Conservation (phyloP, 2,888 invertebrate species). For the Hyppa rectilinea region DNA sequence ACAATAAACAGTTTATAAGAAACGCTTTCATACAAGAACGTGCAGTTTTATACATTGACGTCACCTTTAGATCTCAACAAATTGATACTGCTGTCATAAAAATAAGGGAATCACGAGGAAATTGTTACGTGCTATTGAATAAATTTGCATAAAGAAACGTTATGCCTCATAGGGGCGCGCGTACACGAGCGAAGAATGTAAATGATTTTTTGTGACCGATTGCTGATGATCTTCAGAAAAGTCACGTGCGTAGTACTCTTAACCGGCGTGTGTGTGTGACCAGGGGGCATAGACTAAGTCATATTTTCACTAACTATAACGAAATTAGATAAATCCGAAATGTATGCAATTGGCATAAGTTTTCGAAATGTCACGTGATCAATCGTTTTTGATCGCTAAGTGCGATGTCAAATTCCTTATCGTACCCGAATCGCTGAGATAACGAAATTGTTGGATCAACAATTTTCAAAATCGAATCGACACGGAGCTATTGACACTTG, state of each 20-base stretch:
- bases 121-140: conserved; percentile 62
- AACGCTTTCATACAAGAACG: conserved; percentile 16
- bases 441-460: too few relatives aligned
- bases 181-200: background rate
- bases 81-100: conserved; percentile 61
- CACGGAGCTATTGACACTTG: too few relatives aligned
- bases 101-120: conserved; percentile 55
- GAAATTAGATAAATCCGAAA: too few relatives aligned
- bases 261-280: background rate
- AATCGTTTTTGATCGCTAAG: too few relatives aligned
- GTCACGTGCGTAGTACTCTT: background rate
- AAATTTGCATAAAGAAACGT: conserved; percentile 60
- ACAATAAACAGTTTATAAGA: conserved; percentile 32
- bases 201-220: conserved; percentile 1
- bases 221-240: background rate
- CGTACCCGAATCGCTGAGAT: too few relatives aligned
- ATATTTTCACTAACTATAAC: too few relatives aligned
- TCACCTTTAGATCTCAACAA: conserved; percentile 40
- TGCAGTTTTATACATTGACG: conserved; percentile 13
- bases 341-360: too few relatives aligned
- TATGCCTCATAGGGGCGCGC: conserved; percentile 8
- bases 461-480: too few relatives aligned
- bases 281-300: too few relatives aligned
- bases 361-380: too few relatives aligned
- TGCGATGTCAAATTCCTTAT: too few relatives aligned